Evolutionary conservation across 2,888 invertebrate species (phyloP).

Genomic region (Polydrusus cervinus): DNA sequence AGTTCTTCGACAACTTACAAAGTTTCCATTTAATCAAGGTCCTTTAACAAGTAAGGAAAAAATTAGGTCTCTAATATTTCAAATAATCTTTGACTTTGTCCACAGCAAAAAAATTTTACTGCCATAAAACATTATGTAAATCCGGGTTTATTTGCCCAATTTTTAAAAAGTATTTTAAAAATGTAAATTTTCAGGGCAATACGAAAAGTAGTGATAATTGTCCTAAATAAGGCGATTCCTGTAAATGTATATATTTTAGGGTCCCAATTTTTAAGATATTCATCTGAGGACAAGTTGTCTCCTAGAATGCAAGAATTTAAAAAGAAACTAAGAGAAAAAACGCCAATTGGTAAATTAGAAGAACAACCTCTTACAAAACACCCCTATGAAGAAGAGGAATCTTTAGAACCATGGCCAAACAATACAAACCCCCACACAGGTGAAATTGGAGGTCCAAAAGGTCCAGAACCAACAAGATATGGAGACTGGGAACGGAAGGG

Average conservation of each 20-base stretch:
- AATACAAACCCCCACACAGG: constrained; percentile 94
- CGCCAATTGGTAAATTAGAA: constrained; percentile 83
- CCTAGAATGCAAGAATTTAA: constrained; percentile 80
- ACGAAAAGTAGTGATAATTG: no score
- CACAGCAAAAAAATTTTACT: no score
- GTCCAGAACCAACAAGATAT: constrained; percentile 98
- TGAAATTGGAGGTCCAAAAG: constrained; percentile 94
- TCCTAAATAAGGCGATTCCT: background rate
- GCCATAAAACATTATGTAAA: no score
- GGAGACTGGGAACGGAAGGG: constrained; percentile 99
- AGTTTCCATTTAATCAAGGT: constrained; percentile 60
- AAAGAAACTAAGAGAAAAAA: constrained; percentile 81
- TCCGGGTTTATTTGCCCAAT: no score
- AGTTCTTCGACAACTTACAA: constrained; percentile 65
- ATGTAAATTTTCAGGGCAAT: background rate
- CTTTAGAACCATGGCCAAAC: constrained; percentile 88
- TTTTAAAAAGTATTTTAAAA: background rate
- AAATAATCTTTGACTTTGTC: no score
- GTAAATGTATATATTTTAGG: constrained; percentile 16
- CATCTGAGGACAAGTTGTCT: constrained; percentile 68
- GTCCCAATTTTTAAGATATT: constrained; percentile 33
- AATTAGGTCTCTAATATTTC: background rate
- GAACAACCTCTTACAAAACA: constrained; percentile 82
- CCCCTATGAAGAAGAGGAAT: constrained; percentile 87
- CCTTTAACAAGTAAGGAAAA: constrained; percentile 58